Base-by-base conservation (phyloP, 2,113 vertebrate species). In the Petrocephalus zakoni region DNA sequence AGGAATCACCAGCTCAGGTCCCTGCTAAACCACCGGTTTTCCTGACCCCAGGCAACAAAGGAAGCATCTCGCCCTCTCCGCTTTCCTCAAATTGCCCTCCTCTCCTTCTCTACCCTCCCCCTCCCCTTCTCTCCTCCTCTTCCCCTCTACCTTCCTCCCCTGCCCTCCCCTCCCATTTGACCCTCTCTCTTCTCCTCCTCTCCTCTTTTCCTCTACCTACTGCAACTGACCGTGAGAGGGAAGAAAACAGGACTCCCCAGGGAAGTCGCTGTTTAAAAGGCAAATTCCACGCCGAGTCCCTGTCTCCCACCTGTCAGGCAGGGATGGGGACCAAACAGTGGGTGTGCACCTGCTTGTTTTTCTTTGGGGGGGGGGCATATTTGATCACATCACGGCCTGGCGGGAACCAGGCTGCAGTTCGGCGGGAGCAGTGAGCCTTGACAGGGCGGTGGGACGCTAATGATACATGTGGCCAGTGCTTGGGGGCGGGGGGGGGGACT, bases 391-490 rank as follows among this genome's bases (percentile, higher is more conserved):
- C 83, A 51, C 10, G 9, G 22, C 51, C 25, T 10, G 0, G n/a
- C 17, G 21, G 29, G 10, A 29, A 53, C 11, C 22, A 13, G 22
- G 49, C 22, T 25, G 61, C 61, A 22, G 13, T 25, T 11, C 19
- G 64, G 9, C 29, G 6, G 8, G 17, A 21, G 19, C 55, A 58
- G 25, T 53, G n/a, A 55, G 15, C 49, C 29, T 78, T 51, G 87
- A 87, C 47, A 52, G 46, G 61, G 34, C 87, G 17, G 91, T 91
- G 91, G 87, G 88, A 90, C 88, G 88, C 87, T 88, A 89, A 91
- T 92, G 91, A 93, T 88, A 55, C 22, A 2, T 10, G 42, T 5
- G 29, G 29, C 85, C 5, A 37, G 9, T 1, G 5, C 13, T n/a
- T n/a, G n/a, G n/a, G n/a, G n/a, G n/a, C n/a, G n/a, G n/a, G n/a